Base-by-base conservation (phyloP, 2,888 invertebrate genomes). In the Priocnemis perturbator region DNA sequence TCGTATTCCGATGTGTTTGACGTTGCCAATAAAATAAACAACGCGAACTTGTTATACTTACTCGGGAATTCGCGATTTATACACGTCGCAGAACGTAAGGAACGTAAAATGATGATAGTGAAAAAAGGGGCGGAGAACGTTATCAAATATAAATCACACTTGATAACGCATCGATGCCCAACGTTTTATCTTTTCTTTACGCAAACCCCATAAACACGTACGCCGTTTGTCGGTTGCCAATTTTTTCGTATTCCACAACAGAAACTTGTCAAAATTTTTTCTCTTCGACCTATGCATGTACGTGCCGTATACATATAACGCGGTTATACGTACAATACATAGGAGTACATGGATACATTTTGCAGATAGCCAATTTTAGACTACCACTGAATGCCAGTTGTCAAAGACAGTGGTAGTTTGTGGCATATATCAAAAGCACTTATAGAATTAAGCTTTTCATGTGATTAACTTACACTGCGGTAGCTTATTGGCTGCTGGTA, bases 401-500 rank as follows among this genome's bases (percentile, higher is more conserved):
- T 11, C 11, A 37, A 37, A 3, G 7, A 37, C 37, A 37, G 37
- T 37, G 37, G 37, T 37, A 37, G 37, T 11, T 37, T 1, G 37
- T 11, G 14, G 37, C 4, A 37, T 5, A 37, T 11, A 11, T 37
- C 7, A 37, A 11, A 11, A 37, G 7, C 7, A 11, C 37, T 9
- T 37, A 11, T 37, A 11, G 7, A 11, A 37, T 37, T 37, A 3
- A 26, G 5, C 4, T 37, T 7, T 37, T 37, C 37, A 37, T 37
- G 37, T 11, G 37, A 2, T 37, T 68, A 67, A 88, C 89, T 89
- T 85, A 89, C 88, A 76, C 86, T 89, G 66, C 87, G 83, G 76
- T 88, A 88, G 55, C 82, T 81, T 0, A 85, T 65, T 0, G 87
- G 78, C 67, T 86, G 89, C 47, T 86, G 88, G 60, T 89, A 88